Evolutionary conservation across 2,888 invertebrate species (phyloP), one percentile per base, ranked within the genome.

Genomic region (Seira sanloemensis): DNA sequence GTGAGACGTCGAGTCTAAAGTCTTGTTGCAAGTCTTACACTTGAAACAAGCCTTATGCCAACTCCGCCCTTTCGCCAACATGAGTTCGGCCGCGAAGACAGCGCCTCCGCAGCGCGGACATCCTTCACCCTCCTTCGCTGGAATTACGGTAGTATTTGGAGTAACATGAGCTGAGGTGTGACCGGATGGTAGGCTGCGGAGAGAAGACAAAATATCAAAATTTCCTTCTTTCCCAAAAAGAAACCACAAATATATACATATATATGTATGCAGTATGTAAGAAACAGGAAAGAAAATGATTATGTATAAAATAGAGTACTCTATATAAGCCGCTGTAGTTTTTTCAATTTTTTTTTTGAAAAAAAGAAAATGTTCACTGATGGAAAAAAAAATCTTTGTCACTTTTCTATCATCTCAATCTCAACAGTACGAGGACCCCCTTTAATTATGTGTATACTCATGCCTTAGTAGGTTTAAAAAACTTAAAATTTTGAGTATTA

Each of bases 11-110:
- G 97, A 97, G 93, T 97, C 97, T 93, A 97, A 94, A 91, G 95
- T 93, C 93, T 96, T 97, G 90, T 93, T 92, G 93, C 97, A 97
- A 90, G 94, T 94, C 91, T 94, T 96, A 93, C 97, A 97, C 93
- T 97, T 97, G 95, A 95, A 97, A 93, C 97, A 97, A 93, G 96
- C 95, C 94, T 93, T 96, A 94, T 97, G 97, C 96, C 96, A 97
- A 91, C 93, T 80, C 18, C 95, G 94, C 93, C 96, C 96, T 91
- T 96, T 94, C 89, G 97, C 97, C 90, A 97, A 93, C 96, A 97
- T 97, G 92, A 97, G 96, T 92, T 97, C 97, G 85, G 97, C 97
- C 87, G 96, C 96, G 92, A 97, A 97, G 77, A 97, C 97, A 91
- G 92, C 96, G 87, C 97, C 96, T 88, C 97, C 97, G 91, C 97